Evolutionary conservation across 2,113 vertebrate genomes (phyloP).

Genomic region (Melanerpes formicivorus): DNA sequence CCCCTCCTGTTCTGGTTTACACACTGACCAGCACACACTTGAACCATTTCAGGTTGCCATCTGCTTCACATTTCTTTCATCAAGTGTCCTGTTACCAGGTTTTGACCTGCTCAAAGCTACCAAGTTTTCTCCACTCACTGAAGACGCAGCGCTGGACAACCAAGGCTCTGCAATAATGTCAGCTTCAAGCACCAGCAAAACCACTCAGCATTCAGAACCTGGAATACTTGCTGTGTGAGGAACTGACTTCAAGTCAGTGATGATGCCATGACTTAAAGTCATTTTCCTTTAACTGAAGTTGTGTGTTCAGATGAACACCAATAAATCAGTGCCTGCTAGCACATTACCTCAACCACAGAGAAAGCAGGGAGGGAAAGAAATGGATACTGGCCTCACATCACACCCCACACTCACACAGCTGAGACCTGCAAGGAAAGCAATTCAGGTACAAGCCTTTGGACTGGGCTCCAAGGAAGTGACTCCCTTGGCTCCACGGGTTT

Average conservation of each 20-base stretch:
- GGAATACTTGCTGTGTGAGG: not conserved
- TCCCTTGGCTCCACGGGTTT: not conserved
- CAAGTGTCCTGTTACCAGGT: not conserved
- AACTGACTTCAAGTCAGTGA: not conserved
- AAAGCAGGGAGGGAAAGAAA: not conserved
- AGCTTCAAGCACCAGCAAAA: not conserved
- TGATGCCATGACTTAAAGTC: no score
- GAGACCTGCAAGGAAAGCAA: not conserved
- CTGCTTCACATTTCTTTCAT: not conserved
- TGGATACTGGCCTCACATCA: not conserved
- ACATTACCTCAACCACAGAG: not conserved
- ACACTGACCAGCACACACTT: not conserved
- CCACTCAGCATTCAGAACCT: not conserved
- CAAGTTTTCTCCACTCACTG: not conserved
- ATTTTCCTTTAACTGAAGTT: no score
- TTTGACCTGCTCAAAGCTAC: not conserved
- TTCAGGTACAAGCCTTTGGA: not conserved
- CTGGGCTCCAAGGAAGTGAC: not conserved
- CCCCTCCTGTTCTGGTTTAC: not conserved
- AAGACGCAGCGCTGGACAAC: not conserved
- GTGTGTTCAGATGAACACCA: not conserved
- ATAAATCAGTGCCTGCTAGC: not conserved
- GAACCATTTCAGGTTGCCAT: accelerated
- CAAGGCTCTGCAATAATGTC: accelerated
- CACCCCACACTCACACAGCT: not conserved